phyloP scores from a whole-genome alignment of 2,888 invertebrate genomes.

The Zonitis immaculata region DNA sequence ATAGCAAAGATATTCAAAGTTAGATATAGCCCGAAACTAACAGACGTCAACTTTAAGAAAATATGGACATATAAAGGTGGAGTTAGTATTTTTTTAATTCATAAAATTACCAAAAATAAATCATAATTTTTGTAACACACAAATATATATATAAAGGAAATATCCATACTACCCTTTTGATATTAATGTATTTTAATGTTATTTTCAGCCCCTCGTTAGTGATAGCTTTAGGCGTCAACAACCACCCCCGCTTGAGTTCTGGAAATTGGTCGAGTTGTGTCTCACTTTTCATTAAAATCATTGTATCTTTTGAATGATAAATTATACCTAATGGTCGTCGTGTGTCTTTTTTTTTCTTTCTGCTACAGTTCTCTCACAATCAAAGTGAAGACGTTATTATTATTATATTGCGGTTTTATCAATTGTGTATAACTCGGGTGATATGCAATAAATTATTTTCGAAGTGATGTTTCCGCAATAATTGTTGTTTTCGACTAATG shows the following conservation, averaged over 20 bases:
- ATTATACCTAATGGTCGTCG: slow-evolving; percentile 6
- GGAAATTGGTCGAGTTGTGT: slow-evolving; percentile 14
- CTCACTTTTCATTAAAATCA: slow-evolving; percentile 40
- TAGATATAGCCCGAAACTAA: slow-evolving; percentile 4
- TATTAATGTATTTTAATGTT: slow-evolving; percentile 32
- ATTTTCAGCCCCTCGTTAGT: slow-evolving; percentile 45
- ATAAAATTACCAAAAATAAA: not conserved
- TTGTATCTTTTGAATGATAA: slow-evolving; percentile 23
- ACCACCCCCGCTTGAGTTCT: slow-evolving; percentile 42
- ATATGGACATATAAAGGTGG: not conserved
- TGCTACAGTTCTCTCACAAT: not conserved
- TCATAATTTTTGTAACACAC: not conserved
- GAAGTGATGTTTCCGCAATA: slow-evolving; percentile 14
- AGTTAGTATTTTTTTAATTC: not conserved
- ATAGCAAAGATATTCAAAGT: slow-evolving; percentile 1
- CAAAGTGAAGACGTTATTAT: not conserved
- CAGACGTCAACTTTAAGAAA: not conserved
- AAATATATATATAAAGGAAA: slow-evolving; percentile 7
- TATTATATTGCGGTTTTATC: slow-evolving; percentile 1
- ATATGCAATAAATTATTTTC: not conserved
- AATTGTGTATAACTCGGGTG: not conserved
- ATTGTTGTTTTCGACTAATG: not conserved
- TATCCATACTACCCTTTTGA: slow-evolving; percentile 4
- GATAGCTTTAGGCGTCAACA: slow-evolving; percentile 34
- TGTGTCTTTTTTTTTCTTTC: slow-evolving; percentile 7